Evolutionary conservation across 2,797 vertebrate species (phyloP), one percentile per base, ranked within the genome.

Genomic region (Eulemur rubriventer): DNA sequence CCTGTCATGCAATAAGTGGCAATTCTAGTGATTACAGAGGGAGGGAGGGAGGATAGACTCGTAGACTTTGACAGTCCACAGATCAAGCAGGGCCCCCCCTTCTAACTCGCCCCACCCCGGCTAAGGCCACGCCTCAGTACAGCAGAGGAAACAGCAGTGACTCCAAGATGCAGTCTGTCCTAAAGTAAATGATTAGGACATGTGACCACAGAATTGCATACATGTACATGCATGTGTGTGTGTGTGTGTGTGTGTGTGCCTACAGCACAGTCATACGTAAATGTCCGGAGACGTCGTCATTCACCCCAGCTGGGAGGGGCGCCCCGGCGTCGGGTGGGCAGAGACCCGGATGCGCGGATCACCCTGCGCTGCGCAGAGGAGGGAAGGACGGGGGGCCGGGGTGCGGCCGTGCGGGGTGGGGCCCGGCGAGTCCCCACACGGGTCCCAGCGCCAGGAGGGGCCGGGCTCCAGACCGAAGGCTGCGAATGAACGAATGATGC

Each of bases 401-500:
- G 46, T 41, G 11, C 12, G 8, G 24, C 63, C 50, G 2, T 18
- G 18, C 46, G 0, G 72, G 10, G 18, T 3, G 13, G 38, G n/a
- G 48, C 46, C 46, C 0, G 0, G 3, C 1, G 13, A 28, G 46
- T 7, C n/a, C 73, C 28, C 11, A 7, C 28, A 22, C 4, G 11
- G 6, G 0, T 7, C 7, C 18, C 16, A 2, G 17, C 70, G 17
- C 38, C 1, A 0, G 16, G 57, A n/a, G 24, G 1, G 7, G 7
- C 11, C 26, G 13, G 20, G 38, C 88, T 30, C 22, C 2, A 14
- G 14, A 26, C 2, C 0, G 4, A 3, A 5, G 30, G 63, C 4
- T 1, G 6, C 43, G 38, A 35, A 24, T 48, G 55, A 59, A 6
- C 0, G 2, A 70, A 20, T 8, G 26, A 33, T 35, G 14, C 20